Evolutionary conservation across 2,888 invertebrate species (phyloP).

Genomic region (Megalurothrips usitatus): DNA sequence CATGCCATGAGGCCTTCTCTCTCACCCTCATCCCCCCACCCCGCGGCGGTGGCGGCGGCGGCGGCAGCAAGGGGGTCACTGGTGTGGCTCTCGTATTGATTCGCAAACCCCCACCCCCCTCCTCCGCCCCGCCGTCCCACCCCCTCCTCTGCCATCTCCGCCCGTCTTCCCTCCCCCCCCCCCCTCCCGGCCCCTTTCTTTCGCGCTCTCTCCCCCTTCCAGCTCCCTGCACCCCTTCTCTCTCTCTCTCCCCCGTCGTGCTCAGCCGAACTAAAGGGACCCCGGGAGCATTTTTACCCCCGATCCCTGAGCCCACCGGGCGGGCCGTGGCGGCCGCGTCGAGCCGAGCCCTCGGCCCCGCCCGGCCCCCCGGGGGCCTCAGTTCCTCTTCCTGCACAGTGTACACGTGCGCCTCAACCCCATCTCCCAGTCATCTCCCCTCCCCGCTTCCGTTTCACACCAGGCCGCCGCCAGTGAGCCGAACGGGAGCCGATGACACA

Average conservation of each 20-base stretch:
- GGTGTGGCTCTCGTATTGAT: conserved; percentile 22
- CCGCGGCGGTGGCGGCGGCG: background rate
- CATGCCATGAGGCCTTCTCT: no score
- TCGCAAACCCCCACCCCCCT: background rate
- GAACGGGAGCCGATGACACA: no score
- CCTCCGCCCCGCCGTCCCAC: background rate
- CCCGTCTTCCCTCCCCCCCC: background rate
- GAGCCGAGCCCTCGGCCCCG: background rate
- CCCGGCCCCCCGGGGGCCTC: no score
- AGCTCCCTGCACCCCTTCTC: background rate
- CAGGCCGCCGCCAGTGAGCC: no score
- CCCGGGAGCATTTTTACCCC: background rate
- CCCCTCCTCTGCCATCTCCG: background rate
- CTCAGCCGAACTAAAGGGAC: background rate
- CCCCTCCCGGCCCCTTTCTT: background rate
- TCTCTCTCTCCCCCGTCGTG: background rate
- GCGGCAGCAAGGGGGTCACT: conserved; percentile 19
- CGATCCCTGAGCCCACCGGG: no score
- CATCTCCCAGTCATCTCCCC: no score
- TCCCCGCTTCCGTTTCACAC: no score
- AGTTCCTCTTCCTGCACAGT: no score
- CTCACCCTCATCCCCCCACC: background rate
- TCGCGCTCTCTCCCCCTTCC: background rate
- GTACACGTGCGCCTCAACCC: no score
- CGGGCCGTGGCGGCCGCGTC: no score